phyloP scores from a whole-genome alignment of 1,140 invertebrate species.

The Drosophila persimilis region DNA sequence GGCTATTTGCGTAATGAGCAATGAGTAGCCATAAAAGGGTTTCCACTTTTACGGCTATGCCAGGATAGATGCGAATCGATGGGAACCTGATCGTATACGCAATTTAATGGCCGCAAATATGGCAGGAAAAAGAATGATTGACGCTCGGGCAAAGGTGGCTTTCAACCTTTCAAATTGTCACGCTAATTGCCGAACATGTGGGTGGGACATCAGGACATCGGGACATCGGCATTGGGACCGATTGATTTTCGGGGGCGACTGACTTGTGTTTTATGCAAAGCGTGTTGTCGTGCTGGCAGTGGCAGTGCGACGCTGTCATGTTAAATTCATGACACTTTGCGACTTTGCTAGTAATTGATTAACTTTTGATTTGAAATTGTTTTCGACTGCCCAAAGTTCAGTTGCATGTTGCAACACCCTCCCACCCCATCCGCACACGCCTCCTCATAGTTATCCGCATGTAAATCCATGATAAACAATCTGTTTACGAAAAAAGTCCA shows the following conservation, averaged over 20 bases:
- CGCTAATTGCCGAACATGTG: conserved; percentile 72
- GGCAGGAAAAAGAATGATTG: conserved; percentile 36
- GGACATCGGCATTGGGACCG: conserved; percentile 24
- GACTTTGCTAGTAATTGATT: conserved; percentile 70
- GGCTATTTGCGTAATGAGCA: conserved; percentile 53
- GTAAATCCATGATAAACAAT: conserved; percentile 51
- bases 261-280: conserved; percentile 31
- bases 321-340: conserved; percentile 59
- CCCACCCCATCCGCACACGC: too few relatives aligned
- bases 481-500: conserved; percentile 34
- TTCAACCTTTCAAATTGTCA: conserved; percentile 74
- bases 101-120: conserved; percentile 68
- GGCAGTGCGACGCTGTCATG: conserved; percentile 41
- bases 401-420: conserved; percentile 17
- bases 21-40: conserved; percentile 41
- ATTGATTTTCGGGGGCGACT: conserved; percentile 23
- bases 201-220: conserved; percentile 13
- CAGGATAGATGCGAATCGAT: conserved; percentile 38
- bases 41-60: neutral
- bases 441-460: conserved; percentile 38
- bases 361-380: conserved; percentile 65
- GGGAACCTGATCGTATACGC: conserved; percentile 52
- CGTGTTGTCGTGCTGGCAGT: conserved; percentile 44
- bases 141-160: conserved; percentile 38
- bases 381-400: conserved; percentile 44